Conservation (phyloP, 2,888 invertebrate species). For the Lacanobia oleracea region DNA sequence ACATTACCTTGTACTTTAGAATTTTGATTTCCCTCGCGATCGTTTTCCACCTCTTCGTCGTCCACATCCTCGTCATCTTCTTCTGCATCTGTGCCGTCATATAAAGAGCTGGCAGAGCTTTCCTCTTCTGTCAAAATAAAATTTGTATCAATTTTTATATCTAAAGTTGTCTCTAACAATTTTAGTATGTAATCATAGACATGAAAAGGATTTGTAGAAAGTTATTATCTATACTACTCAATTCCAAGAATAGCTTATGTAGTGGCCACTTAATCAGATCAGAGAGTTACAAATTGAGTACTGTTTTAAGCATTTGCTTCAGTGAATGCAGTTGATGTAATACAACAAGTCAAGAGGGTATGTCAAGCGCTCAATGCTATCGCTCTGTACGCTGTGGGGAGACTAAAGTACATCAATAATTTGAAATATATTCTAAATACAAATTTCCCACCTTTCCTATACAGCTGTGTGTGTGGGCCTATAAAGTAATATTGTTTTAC, state of each 20-base stretch:
- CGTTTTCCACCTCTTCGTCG: constrained; percentile 84
- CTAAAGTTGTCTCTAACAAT: background rate
- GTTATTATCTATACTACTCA: background rate
- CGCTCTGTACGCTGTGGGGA: background rate
- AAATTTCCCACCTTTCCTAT: background rate
- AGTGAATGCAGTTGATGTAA: background rate
- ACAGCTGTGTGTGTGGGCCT: background rate
- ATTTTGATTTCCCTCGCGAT: constrained; percentile 85
- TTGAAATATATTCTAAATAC: too few relatives aligned
- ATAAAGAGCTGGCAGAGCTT: constrained; percentile 86
- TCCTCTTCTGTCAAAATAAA: constrained; percentile 81
- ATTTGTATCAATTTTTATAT: background rate
- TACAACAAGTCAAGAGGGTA: background rate
- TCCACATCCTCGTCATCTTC: constrained; percentile 87
- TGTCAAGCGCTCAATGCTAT: background rate
- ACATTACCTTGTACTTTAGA: constrained; percentile 79
- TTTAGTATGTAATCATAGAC: background rate
- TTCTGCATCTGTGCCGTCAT: constrained; percentile 84
- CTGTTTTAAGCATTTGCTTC: background rate
- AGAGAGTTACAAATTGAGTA: background rate
- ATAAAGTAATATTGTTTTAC: too few relatives aligned
- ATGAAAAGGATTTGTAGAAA: background rate
- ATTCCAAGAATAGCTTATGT: background rate
- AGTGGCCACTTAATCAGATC: background rate
- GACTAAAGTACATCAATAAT: background rate